phyloP scores from a whole-genome alignment of 2,113 vertebrate species.

The Rhea pennata region DNA sequence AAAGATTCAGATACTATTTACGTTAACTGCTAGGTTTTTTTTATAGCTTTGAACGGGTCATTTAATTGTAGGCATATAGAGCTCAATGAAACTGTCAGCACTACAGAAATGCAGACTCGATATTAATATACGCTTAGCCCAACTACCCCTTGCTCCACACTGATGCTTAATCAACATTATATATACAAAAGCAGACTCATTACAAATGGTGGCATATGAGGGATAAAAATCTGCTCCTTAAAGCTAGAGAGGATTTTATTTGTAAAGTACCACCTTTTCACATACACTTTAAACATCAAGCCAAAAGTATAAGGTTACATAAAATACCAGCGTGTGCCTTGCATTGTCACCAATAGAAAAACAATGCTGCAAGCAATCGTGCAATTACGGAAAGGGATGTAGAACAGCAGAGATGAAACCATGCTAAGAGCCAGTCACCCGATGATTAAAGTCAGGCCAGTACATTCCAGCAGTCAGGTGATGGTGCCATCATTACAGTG shows the following conservation, averaged over 20 bases:
- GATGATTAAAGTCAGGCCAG: slow-evolving; percentile 72
- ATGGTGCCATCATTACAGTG: slow-evolving; percentile 66
- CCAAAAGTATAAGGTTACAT: slow-evolving; percentile 20
- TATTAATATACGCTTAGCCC: slow-evolving; percentile 57
- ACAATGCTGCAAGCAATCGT: slow-evolving; percentile 52
- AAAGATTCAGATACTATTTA: slow-evolving; percentile 52
- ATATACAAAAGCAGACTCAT: slow-evolving; percentile 12
- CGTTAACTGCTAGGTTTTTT: slow-evolving; percentile 16
- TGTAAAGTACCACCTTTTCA: slow-evolving; percentile 3
- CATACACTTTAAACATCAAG: background rate
- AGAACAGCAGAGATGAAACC: slow-evolving; percentile 61
- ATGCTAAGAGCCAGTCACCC: slow-evolving; percentile 49
- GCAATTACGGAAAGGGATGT: slow-evolving; percentile 55
- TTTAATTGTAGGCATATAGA: slow-evolving; percentile 60
- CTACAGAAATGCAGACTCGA: slow-evolving; percentile 58
- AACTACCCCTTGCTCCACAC: slow-evolving; percentile 49
- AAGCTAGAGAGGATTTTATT: slow-evolving; percentile 2
- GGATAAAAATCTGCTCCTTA: slow-evolving; percentile 14
- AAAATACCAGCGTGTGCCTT: slow-evolving; percentile 20
- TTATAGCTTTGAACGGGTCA: slow-evolving; percentile 59
- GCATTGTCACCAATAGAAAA: slow-evolving; percentile 53
- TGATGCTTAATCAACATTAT: slow-evolving; percentile 19
- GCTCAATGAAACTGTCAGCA: slow-evolving; percentile 59
- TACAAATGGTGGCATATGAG: background rate
- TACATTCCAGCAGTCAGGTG: slow-evolving; percentile 70